Percentiles rank a stretch among this genome's conserved stretches.
Conservation (phyloP, 2,113 vertebrate species). For the Corythoichthys haematopterus region DNA sequence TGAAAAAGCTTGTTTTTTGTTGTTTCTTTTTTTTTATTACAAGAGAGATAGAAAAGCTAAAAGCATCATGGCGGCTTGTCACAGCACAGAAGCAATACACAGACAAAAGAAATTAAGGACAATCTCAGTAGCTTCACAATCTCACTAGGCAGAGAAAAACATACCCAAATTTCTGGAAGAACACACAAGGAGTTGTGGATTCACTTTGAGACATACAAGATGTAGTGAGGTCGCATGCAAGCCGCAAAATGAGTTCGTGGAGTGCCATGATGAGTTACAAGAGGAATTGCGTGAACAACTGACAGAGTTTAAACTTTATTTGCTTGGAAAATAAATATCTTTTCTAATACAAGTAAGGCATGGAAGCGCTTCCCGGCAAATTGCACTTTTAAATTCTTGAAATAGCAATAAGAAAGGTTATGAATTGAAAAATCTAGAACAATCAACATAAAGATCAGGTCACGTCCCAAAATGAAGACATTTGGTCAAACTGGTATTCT, state of each 20-base stretch:
- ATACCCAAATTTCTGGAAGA: background rate
- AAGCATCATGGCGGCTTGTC: slow-evolving; percentile 59
- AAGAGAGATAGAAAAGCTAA: slow-evolving; percentile 67
- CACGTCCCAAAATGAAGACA: background rate
- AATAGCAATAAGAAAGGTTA: background rate
- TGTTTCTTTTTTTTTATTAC: slow-evolving; percentile 51
- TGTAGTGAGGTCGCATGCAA: background rate
- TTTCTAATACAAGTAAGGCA: background rate
- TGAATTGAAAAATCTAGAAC: background rate
- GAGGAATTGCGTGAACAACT: background rate
- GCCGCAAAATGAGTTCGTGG: background rate
- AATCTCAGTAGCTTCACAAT: slow-evolving; percentile 46
- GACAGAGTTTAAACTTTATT: background rate
- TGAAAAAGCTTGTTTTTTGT: slow-evolving; percentile 52
- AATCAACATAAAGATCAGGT: background rate
- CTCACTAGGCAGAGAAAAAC: slow-evolving; percentile 21
- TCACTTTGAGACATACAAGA: background rate
- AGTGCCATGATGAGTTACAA: background rate
- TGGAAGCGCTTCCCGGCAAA: background rate
- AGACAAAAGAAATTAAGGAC: slow-evolving; percentile 29
- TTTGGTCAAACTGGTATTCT: background rate
- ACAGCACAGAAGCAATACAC: slow-evolving; percentile 68
- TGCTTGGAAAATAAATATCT: background rate
- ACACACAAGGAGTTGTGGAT: background rate
- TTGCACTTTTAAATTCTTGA: background rate